Percentiles rank a stretch among this genome's conserved stretches.
These are phyloP conservation scores for Chloropsis hardwickii DNA, from an alignment of 2,113 vertebrate genomes.

Conservation along the genomic window DNA sequence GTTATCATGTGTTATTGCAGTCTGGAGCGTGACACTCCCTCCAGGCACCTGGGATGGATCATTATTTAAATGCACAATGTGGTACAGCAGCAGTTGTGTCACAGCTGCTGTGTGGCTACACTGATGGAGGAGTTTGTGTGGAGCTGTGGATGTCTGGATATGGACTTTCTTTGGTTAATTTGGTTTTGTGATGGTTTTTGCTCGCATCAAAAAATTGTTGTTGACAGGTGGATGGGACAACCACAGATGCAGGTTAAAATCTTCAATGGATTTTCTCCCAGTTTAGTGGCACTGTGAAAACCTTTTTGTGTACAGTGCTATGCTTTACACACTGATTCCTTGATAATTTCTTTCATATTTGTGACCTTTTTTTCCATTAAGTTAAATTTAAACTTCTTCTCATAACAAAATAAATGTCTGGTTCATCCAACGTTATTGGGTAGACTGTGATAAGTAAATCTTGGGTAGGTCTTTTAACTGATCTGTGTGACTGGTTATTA, in stretches of 20 bases:
- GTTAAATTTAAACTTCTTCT: background rate
- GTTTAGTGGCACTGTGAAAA: background rate
- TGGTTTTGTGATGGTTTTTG: background rate
- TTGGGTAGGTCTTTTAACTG: background rate
- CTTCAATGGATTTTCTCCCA: background rate
- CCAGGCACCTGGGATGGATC: background rate
- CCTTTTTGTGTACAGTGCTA: background rate
- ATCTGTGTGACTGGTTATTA: background rate
- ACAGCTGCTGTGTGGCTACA: background rate
- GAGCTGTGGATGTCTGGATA: background rate
- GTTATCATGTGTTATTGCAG: rapidly evolving
- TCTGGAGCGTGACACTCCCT: rapidly evolving
- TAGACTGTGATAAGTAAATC: background rate
- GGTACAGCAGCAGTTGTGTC: rapidly evolving
- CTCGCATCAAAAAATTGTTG: background rate
- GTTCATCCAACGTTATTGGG: background rate
- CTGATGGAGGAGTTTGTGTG: background rate
- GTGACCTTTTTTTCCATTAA: background rate
- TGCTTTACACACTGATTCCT: background rate
- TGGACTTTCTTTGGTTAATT: background rate
- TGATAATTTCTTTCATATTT: background rate
- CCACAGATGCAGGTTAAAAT: background rate
- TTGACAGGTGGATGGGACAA: background rate
- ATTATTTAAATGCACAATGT: background rate
- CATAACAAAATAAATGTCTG: background rate